These are phyloP conservation scores for Hypselothyrea guttata DNA, from an alignment of 2,888 invertebrate genomes.

Conservation along the genomic window DNA sequence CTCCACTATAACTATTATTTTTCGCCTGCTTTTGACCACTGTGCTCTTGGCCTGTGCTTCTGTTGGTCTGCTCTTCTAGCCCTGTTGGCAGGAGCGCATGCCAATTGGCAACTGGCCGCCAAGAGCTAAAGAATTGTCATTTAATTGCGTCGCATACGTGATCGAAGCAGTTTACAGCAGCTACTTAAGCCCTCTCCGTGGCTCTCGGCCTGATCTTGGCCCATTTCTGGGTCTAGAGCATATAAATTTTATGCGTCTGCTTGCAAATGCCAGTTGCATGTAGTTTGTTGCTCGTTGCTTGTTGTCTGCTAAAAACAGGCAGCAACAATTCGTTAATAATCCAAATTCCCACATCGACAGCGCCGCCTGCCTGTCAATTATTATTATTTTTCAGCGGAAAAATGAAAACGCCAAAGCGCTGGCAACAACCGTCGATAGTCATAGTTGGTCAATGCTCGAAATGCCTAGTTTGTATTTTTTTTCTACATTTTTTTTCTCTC, in stretches of 20 bases:
- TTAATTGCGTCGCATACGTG: constrained; percentile 82
- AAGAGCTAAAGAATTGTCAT: constrained; percentile 80
- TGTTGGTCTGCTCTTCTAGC: no score
- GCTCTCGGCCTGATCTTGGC: constrained; percentile 4
- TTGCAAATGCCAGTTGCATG: constrained; percentile 54
- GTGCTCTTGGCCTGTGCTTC: no score
- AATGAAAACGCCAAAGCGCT: constrained; percentile 63
- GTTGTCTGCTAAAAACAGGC: constrained; percentile 44
- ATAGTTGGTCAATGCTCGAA: constrained; percentile 20
- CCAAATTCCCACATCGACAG: constrained; percentile 75
- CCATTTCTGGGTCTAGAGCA: constrained; percentile 46
- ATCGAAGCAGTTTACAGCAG: constrained; percentile 77
- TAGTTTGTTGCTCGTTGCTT: constrained; percentile 10
- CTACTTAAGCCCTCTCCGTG: constrained; percentile 12
- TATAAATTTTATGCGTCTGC: constrained; percentile 71
- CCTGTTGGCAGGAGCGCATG: constrained; percentile 52
- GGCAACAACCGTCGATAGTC: constrained; percentile 9
- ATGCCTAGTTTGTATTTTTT: constrained; percentile 12
- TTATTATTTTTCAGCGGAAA: constrained; percentile 77
- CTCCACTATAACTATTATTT: no score
- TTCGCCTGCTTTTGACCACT: no score
- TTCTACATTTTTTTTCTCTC: constrained; percentile 10
- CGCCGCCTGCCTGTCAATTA: constrained; percentile 71
- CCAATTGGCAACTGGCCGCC: constrained; percentile 63
- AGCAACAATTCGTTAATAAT: constrained; percentile 76